These are phyloP conservation scores for Diarsia brunnea DNA, from an alignment of 2,888 invertebrate genomes.

Conservation along the genomic window DNA sequence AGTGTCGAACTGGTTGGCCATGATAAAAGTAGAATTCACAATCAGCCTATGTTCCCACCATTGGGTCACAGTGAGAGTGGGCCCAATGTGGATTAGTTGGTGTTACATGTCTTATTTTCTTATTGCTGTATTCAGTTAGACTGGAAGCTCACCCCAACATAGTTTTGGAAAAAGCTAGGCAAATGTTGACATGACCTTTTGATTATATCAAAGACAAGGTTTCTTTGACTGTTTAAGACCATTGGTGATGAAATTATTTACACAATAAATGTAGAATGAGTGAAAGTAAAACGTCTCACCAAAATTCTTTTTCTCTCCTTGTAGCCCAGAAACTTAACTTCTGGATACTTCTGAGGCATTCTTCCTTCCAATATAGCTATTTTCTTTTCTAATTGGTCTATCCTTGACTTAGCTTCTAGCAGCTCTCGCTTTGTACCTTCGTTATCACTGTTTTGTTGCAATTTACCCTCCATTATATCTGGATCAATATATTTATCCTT, in stretches of 20 bases:
- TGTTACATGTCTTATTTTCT: not conserved
- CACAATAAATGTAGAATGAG: not conserved
- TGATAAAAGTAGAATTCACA: not conserved
- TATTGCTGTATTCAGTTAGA: too few species aligned
- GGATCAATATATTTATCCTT: slow-evolving; percentile 69
- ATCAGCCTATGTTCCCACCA: not conserved
- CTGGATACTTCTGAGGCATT: slow-evolving; percentile 96
- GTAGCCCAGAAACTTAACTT: slow-evolving; percentile 97
- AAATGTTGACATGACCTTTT: too few species aligned
- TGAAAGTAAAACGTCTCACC: slow-evolving; percentile 86
- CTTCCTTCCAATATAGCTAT: slow-evolving; percentile 93
- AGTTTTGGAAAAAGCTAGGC: too few species aligned
- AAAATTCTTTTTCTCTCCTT: slow-evolving; percentile 97
- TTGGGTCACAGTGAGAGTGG: not conserved
- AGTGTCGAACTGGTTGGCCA: not conserved
- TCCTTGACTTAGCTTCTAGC: slow-evolving; percentile 91
- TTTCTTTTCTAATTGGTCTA: slow-evolving; percentile 93
- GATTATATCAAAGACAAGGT: too few species aligned
- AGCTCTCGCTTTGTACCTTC: slow-evolving; percentile 87
- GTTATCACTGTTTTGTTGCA: slow-evolving; percentile 70
- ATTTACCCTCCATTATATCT: slow-evolving; percentile 71
- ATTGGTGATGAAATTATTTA: not conserved
- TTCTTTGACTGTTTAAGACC: not conserved
- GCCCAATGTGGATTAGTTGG: not conserved
- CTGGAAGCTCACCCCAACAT: too few species aligned